A percentile compares a stretch with the other conserved stretches of the same genome.
These are phyloP conservation scores for Coelogynopora nodosa DNA, from an alignment of 2,888 invertebrate genomes.

Conservation along the genomic window DNA sequence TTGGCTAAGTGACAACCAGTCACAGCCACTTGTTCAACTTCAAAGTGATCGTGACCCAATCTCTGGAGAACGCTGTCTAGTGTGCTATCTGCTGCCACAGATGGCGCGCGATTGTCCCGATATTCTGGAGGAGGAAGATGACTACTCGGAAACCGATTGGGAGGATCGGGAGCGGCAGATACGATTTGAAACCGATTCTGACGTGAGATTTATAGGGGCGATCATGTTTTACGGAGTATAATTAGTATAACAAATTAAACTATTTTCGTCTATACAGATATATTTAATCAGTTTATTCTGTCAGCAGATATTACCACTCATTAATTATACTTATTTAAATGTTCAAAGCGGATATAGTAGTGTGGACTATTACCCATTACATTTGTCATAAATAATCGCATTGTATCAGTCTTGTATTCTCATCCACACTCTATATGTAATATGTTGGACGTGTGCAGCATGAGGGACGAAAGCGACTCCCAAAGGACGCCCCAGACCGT, in stretches of 20 bases:
- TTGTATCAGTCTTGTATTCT: too few relatives aligned
- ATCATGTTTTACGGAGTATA: too few relatives aligned
- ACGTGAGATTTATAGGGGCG: too few relatives aligned
- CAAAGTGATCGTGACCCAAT: constrained; percentile 78
- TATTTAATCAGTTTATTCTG: background rate
- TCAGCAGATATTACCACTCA: background rate
- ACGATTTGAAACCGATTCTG: constrained; percentile 12
- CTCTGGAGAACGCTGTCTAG: constrained; percentile 76
- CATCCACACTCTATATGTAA: too few relatives aligned
- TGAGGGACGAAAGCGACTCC: background rate
- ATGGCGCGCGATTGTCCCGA: constrained; percentile 42
- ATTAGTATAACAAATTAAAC: too few relatives aligned
- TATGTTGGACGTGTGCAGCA: constrained; percentile 26
- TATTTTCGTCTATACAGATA: background rate
- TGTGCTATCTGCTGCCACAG: constrained; percentile 88
- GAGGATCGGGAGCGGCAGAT: background rate
- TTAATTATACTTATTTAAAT: too few relatives aligned
- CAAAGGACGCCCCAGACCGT: constrained; percentile 5
- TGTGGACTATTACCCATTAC: too few relatives aligned
- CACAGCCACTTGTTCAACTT: constrained; percentile 82
- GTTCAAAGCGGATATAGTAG: too few relatives aligned
- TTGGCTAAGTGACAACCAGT: constrained; percentile 85
- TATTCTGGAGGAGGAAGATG: background rate
- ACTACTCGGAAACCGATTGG: background rate
- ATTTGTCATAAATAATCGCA: too few relatives aligned